A percentile compares a stretch with the other conserved stretches of the same genome.
phyloP scores from a whole-genome alignment of 2,113 vertebrate genomes.

The Sphaerodactylus townsendi region DNA sequence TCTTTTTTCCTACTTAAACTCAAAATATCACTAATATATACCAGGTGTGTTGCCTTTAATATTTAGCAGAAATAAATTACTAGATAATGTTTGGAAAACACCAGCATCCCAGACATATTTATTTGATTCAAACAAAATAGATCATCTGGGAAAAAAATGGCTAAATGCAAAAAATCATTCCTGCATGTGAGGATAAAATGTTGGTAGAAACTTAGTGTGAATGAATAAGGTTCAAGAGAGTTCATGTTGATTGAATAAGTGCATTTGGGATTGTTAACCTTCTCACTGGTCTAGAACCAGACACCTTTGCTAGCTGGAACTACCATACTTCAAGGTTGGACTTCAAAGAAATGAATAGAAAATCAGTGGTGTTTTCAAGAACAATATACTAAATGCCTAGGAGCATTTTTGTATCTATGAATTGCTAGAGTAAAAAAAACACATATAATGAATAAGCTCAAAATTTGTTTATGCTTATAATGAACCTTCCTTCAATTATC shows the following conservation, averaged over 20 bases:
- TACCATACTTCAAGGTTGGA: too few species aligned
- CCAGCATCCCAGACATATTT: conserved; percentile 16
- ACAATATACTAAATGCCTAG: too few species aligned
- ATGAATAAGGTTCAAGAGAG: background rate
- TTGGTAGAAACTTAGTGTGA: background rate
- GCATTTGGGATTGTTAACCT: background rate
- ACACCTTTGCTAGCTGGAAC: too few species aligned
- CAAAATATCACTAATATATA: conserved; percentile 28
- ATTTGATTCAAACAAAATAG: conserved; percentile 22
- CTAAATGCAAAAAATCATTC: background rate
- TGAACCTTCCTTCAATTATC: too few species aligned
- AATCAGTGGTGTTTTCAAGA: too few species aligned
- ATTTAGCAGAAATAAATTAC: conserved; percentile 41
- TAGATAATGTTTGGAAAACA: conserved; percentile 41
- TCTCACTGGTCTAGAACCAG: too few species aligned
- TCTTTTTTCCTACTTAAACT: background rate
- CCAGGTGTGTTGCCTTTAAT: conserved; percentile 36
- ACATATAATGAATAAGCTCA: too few species aligned
- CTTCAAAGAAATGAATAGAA: too few species aligned
- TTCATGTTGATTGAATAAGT: conserved; percentile 20
- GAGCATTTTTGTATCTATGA: too few species aligned
- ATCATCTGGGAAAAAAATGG: conserved; percentile 14
- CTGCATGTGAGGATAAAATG: background rate
- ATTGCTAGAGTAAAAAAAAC: too few species aligned
- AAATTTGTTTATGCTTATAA: too few species aligned